A percentile compares a stretch with the other conserved stretches of the same genome.
Evolutionary conservation across 1,140 invertebrate species (phyloP).

Genomic region (Hermetia illucens): DNA sequence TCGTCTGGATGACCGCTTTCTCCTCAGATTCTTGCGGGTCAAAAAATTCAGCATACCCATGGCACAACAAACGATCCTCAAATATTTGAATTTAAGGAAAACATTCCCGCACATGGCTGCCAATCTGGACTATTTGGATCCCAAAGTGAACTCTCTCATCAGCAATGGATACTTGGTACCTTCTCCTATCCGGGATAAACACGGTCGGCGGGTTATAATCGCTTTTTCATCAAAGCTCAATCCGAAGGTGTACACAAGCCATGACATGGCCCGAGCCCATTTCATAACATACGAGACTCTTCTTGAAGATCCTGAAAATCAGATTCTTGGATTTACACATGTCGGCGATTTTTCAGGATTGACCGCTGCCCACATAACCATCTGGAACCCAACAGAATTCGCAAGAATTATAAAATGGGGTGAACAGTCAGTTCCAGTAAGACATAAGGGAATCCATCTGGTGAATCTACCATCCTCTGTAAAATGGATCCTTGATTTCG

Average conservation of each 20-base stretch:
- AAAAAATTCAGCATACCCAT: constrained; percentile 69
- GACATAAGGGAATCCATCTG: constrained; percentile 58
- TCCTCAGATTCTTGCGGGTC: constrained; percentile 58
- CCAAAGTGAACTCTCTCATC: constrained; percentile 44
- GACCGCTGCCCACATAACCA: constrained; percentile 41
- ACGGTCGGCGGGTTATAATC: constrained; percentile 54
- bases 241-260: constrained; percentile 42
- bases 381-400: constrained; percentile 53
- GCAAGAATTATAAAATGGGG: constrained; percentile 50
- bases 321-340: constrained; percentile 53
- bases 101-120: constrained; percentile 45
- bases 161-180: constrained; percentile 52
- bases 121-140: constrained; percentile 48
- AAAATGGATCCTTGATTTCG: constrained; percentile 57
- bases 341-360: constrained; percentile 45
- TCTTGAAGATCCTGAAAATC: constrained; percentile 55
- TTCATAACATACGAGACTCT: constrained; percentile 55
- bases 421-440: constrained; percentile 62
- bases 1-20: constrained; percentile 54
- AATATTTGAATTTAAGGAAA: constrained; percentile 60
- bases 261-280: constrained; percentile 51
- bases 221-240: constrained; percentile 51
- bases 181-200: constrained; percentile 52
- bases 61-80: constrained; percentile 61
- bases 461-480: constrained; percentile 52